Evolutionary conservation across 2,113 vertebrate species (phyloP).

Genomic region (Dendropsophus ebraccatus): DNA sequence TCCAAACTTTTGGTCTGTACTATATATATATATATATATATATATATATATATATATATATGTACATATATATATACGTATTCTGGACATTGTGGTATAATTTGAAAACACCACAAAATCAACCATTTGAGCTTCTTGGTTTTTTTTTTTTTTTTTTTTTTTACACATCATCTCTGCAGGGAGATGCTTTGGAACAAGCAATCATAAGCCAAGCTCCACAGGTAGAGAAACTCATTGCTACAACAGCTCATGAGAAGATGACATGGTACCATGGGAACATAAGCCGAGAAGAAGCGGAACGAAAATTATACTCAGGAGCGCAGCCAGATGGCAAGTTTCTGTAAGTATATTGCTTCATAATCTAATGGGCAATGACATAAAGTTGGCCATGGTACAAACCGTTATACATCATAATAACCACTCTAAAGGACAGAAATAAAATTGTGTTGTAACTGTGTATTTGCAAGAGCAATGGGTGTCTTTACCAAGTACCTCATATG

Average conservation of each 20-base stretch:
- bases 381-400: too few relatives aligned
- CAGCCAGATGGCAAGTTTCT: constrained; percentile 95
- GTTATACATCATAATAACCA: too few relatives aligned
- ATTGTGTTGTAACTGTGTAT: too few relatives aligned
- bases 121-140: not conserved
- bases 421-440: too few relatives aligned
- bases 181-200: constrained; percentile 91
- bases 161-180: constrained; percentile 69
- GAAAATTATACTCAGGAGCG: constrained; percentile 83
- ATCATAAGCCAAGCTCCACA: constrained; percentile 95
- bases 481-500: too few relatives aligned
- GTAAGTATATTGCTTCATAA: constrained; percentile 72
- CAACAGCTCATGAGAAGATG: constrained; percentile 93
- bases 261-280: constrained; percentile 87
- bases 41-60: too few relatives aligned
- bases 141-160: not conserved
- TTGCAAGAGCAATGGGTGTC: too few relatives aligned
- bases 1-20: too few relatives aligned
- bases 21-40: too few relatives aligned
- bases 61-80: too few relatives aligned
- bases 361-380: too few relatives aligned
- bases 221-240: constrained; percentile 94
- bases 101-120: not conserved
- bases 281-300: constrained; percentile 80
- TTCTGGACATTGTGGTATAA: not conserved